phyloP scores from a whole-genome alignment of 2,797 vertebrate species.

The Acanthurus lineatus region DNA sequence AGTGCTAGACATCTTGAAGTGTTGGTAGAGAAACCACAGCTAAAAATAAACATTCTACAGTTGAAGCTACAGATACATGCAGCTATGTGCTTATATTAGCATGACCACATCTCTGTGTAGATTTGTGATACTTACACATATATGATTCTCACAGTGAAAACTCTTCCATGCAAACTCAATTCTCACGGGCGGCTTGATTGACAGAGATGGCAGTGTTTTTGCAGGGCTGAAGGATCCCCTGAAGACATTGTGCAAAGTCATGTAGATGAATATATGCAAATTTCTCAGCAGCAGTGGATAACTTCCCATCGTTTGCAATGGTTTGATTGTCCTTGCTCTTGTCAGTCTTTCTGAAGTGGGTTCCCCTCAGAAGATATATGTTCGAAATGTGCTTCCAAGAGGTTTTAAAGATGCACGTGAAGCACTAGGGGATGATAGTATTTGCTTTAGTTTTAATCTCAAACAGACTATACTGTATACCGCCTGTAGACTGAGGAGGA shows the following conservation, averaged over 20 bases:
- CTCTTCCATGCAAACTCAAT: not conserved
- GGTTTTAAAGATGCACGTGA: constrained; percentile 4
- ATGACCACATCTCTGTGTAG: not conserved
- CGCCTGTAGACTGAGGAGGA: constrained; percentile 86
- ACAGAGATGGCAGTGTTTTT: constrained; percentile 6
- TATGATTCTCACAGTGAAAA: constrained; percentile 41
- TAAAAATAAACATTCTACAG: constrained; percentile 37
- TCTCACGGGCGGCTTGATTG: not conserved
- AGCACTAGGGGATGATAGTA: not conserved
- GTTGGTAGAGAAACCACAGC: not conserved
- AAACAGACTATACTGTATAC: constrained; percentile 25
- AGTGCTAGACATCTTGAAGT: constrained; percentile 6
- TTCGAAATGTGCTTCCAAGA: not conserved
- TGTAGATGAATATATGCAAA: constrained; percentile 1
- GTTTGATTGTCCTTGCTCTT: not conserved
- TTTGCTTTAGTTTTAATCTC: constrained; percentile 18
- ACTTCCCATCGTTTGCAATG: too few species aligned
- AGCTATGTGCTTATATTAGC: constrained; percentile 1
- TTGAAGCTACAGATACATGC: constrained; percentile 16
- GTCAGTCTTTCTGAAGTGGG: not conserved
- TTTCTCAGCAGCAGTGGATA: not conserved
- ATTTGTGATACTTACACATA: constrained; percentile 32
- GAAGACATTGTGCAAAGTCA: not conserved
- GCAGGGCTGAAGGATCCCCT: not conserved
- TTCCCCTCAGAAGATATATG: not conserved